Evolutionary conservation across 2,797 vertebrate species (phyloP).

Genomic region (Arvicola amphibius): DNA sequence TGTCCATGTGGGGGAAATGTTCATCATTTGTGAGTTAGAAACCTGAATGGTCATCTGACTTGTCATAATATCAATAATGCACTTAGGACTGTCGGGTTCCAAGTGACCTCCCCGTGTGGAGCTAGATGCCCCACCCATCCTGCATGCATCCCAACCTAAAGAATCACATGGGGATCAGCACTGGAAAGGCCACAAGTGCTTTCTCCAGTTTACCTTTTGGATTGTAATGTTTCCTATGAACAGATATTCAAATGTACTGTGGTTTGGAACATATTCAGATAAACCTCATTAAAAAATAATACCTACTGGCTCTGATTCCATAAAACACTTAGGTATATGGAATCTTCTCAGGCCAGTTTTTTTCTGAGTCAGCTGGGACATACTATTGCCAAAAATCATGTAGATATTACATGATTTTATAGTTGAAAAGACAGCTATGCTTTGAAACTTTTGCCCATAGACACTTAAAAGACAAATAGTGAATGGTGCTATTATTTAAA

Average conservation of each 20-base stretch:
- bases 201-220: constrained; percentile 38
- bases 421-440: constrained; percentile 66
- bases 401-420: neutral
- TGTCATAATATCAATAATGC: neutral
- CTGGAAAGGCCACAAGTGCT: neutral
- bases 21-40: constrained; percentile 6
- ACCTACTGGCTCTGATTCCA: constrained; percentile 36
- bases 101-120: neutral
- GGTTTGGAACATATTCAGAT: constrained; percentile 68
- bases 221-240: constrained; percentile 58
- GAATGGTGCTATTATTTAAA: constrained; percentile 62
- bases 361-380: constrained; percentile 69
- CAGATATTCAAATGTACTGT: constrained; percentile 50
- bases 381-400: constrained; percentile 68
- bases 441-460: constrained; percentile 72
- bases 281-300: constrained; percentile 65
- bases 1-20: neutral
- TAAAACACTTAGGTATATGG: constrained; percentile 44
- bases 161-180: neutral
- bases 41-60: neutral
- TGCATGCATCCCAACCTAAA: neutral
- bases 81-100: neutral
- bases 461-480: constrained; percentile 74
- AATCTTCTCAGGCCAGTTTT: constrained; percentile 54
- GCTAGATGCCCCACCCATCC: neutral